A percentile compares a stretch with the other conserved stretches of the same genome.
phyloP scores from a whole-genome alignment of 2,888 invertebrate genomes.

The Orchestes rusci region DNA sequence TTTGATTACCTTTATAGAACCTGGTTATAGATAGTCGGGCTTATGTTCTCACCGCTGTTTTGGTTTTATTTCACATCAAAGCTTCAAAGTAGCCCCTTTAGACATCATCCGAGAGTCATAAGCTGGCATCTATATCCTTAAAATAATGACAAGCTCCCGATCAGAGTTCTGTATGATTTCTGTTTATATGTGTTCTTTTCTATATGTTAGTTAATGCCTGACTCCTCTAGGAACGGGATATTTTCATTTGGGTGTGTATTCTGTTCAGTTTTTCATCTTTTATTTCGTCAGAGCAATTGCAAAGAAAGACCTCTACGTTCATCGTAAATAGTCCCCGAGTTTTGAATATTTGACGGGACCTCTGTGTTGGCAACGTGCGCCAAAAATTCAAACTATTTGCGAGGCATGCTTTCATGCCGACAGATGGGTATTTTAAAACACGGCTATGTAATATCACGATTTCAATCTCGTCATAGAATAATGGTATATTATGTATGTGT shows the following conservation, averaged over 20 bases:
- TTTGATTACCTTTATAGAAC: too few relatives aligned
- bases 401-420: too few relatives aligned
- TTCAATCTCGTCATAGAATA: too few relatives aligned
- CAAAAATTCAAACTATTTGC: neutral
- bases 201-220: conserved; percentile 11
- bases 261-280: conserved; percentile 21
- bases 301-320: conserved; percentile 17
- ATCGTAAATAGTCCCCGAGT: neutral
- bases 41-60: neutral
- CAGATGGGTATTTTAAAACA: too few relatives aligned
- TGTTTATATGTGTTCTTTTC: conserved; percentile 12
- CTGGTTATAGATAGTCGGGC: neutral
- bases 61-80: too few relatives aligned
- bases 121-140: too few relatives aligned
- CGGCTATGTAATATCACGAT: too few relatives aligned
- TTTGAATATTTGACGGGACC: conserved; percentile 2
- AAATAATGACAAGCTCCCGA: conserved; percentile 10
- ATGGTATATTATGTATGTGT: too few relatives aligned
- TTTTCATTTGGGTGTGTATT: conserved; percentile 22
- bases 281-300: conserved; percentile 23
- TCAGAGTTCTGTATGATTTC: conserved; percentile 19
- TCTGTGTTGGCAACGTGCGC: conserved; percentile 17
- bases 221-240: conserved; percentile 11
- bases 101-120: too few relatives aligned
- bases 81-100: too few relatives aligned